Percentiles rank a stretch among this genome's conserved stretches.
Conservation (phyloP, 1,140 invertebrate species). For the Zaprionus ornatus region DNA sequence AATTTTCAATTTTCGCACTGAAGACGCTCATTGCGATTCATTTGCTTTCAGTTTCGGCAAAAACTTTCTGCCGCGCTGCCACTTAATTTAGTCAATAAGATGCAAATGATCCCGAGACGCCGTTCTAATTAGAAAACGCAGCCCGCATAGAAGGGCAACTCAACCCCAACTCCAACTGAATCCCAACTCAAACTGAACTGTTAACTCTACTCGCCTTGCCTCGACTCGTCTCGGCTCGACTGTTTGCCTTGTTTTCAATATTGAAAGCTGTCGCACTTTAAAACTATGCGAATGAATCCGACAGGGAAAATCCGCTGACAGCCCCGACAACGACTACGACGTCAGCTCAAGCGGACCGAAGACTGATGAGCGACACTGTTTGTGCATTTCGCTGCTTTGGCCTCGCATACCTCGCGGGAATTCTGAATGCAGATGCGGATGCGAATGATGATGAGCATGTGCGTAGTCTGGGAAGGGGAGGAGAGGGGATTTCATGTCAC, state of each 20-base stretch:
- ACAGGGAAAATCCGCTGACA: constrained; percentile 48
- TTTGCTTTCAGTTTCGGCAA: constrained; percentile 54
- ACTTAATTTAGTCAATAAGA: constrained; percentile 81
- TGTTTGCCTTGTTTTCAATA: constrained; percentile 49
- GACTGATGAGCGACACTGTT: constrained; percentile 67
- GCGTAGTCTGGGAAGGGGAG: background rate
- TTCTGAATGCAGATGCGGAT: background rate
- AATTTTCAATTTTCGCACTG: constrained; percentile 56
- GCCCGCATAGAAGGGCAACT: constrained; percentile 9
- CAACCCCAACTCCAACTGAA: background rate
- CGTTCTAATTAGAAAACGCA: constrained; percentile 72
- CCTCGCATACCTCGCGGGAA: constrained; percentile 1
- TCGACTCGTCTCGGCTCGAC: constrained; percentile 32
- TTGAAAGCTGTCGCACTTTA: constrained; percentile 56
- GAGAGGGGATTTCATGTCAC: background rate
- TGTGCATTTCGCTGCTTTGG: constrained; percentile 49
- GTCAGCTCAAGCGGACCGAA: constrained; percentile 22
- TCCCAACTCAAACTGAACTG: background rate
- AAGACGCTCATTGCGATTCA: constrained; percentile 54
- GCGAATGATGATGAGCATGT: background rate
- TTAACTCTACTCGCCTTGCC: background rate
- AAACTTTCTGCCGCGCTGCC: constrained; percentile 45
- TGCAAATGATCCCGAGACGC: constrained; percentile 65
- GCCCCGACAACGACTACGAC: background rate
- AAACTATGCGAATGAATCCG: constrained; percentile 52